phyloP scores from a whole-genome alignment of 2,113 vertebrate species.

The Psilopogon haemacephalus region DNA sequence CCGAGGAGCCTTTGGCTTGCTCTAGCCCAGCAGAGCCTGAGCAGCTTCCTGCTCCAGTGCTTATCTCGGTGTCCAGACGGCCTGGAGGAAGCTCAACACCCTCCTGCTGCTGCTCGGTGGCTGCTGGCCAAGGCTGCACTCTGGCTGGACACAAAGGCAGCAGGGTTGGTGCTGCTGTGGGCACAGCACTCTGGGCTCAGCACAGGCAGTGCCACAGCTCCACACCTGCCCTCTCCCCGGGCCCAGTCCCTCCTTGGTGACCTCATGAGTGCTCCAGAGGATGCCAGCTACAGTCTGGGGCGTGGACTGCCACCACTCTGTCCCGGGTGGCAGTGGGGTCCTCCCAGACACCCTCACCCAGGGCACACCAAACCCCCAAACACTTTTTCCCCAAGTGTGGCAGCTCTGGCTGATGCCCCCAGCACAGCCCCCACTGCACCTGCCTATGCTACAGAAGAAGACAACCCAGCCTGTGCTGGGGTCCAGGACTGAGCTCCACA shows the following conservation, averaged over 20 bases:
- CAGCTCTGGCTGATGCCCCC: neutral
- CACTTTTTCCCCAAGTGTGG: no score
- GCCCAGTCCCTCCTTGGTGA: no score
- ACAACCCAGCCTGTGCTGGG: fast-evolving
- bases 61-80: constrained; percentile 41
- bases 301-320: fast-evolving
- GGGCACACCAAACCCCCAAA: neutral
- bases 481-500: neutral
- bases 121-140: neutral
- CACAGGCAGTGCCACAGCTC: fast-evolving
- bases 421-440: fast-evolving
- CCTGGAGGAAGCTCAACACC: constrained; percentile 33
- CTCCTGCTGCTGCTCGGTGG: neutral
- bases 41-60: neutral
- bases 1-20: neutral
- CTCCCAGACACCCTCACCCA: neutral
- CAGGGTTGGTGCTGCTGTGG: fast-evolving
- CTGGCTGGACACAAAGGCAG: neutral
- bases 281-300: fast-evolving
- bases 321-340: neutral
- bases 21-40: fast-evolving
- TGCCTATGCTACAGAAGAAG: neutral
- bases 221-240: fast-evolving
- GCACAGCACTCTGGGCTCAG: fast-evolving
- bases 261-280: fast-evolving